phyloP scores from a whole-genome alignment of 2,113 vertebrate species.

The Loxodonta africana region DNA sequence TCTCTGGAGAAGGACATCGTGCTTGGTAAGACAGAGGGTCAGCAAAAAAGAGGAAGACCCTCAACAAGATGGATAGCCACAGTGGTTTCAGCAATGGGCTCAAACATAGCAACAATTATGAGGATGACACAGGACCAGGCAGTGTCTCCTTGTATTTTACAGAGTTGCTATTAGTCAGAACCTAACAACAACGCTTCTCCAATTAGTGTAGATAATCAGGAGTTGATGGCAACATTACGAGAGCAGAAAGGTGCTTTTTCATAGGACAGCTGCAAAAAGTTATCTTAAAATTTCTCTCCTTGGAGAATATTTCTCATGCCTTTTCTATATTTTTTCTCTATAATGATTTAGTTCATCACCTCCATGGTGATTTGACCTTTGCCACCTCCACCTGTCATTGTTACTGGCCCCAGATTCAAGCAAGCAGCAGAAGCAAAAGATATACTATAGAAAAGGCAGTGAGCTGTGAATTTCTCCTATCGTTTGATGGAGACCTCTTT shows the following conservation, averaged over 20 bases:
- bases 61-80: too few relatives aligned
- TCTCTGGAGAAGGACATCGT: too few relatives aligned
- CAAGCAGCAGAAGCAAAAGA: slow-evolving; percentile 57
- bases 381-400: not conserved
- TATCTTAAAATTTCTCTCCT: slow-evolving; percentile 54
- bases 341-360: slow-evolving; percentile 51
- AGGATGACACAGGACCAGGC: too few relatives aligned
- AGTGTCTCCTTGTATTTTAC: too few relatives aligned
- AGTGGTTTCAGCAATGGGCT: too few relatives aligned
- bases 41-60: too few relatives aligned
- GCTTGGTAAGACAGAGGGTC: too few relatives aligned
- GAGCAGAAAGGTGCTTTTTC: slow-evolving; percentile 38
- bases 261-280: not conserved
- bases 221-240: slow-evolving; percentile 70
- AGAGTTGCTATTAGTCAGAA: too few relatives aligned
- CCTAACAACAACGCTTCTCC: not conserved
- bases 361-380: not conserved
- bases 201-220: slow-evolving; percentile 74
- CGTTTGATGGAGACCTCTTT: slow-evolving; percentile 32
- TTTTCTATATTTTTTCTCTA: slow-evolving; percentile 27
- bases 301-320: not conserved
- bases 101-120: too few relatives aligned
- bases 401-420: slow-evolving; percentile 54
- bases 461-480: slow-evolving; percentile 59
- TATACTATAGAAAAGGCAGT: not conserved